A percentile compares a stretch with the other conserved stretches of the same genome.
Conservation (phyloP, 2,113 vertebrate genomes). For the Spilogale gracilis region DNA sequence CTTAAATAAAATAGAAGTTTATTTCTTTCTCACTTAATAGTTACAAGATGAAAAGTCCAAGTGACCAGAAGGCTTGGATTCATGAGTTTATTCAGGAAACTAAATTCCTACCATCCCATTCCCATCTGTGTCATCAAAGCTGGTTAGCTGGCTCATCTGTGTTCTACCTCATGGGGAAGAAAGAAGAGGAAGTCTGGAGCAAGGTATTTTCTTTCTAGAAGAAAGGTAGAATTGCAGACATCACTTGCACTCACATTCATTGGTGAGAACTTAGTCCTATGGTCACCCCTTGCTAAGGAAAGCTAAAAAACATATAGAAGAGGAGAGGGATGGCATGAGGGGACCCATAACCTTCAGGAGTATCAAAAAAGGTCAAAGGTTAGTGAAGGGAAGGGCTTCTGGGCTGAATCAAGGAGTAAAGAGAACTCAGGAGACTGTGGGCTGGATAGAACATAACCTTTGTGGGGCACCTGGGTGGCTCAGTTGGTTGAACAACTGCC, state of each 20-base stretch:
- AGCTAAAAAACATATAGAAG: not conserved
- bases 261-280: not conserved
- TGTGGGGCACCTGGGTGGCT: too few relatives aligned
- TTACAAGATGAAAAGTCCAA: not conserved
- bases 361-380: not conserved
- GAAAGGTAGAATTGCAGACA: not conserved
- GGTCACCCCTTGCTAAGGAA: not conserved
- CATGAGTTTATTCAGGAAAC: not conserved
- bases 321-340: not conserved
- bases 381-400: not conserved
- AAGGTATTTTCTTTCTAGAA: not conserved
- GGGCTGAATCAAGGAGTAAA: not conserved
- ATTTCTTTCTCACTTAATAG: not conserved
- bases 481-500: too few relatives aligned
- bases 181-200: not conserved
- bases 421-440: not conserved
- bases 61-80: not conserved
- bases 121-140: not conserved
- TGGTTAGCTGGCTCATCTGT: not conserved
- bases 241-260: not conserved
- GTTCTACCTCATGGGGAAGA: not conserved
- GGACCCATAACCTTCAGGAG: not conserved
- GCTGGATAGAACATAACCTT: not conserved
- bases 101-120: not conserved
- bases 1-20: not conserved